These are phyloP conservation scores for Therioaphis trifolii DNA, from an alignment of 2,888 invertebrate genomes.

Conservation along the genomic window DNA sequence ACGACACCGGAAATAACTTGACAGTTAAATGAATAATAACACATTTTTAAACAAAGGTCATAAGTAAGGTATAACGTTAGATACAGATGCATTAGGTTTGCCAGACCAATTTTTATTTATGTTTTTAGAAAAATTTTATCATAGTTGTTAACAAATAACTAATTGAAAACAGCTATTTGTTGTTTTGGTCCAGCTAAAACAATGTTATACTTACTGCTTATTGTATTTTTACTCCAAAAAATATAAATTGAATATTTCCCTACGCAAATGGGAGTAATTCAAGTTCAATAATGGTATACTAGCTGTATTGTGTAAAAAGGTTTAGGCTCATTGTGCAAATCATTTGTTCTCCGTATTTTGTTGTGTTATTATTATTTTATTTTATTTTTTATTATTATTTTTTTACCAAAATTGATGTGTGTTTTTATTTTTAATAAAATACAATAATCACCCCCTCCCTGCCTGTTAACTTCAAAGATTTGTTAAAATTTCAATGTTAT, in stretches of 20 bases:
- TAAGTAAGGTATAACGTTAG: conserved; percentile 55
- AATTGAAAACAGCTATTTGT: conserved; percentile 53
- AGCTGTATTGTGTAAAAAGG: conserved; percentile 53
- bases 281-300: conserved; percentile 50
- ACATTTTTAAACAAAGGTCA: conserved; percentile 61
- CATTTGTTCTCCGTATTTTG: conserved; percentile 49
- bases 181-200: conserved; percentile 53
- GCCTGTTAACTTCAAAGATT: conserved; percentile 42
- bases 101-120: conserved; percentile 62
- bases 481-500: conserved; percentile 49
- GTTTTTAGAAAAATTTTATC: conserved; percentile 53
- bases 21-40: conserved; percentile 57
- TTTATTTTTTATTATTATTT: conserved; percentile 51
- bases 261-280: conserved; percentile 17
- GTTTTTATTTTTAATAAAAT: conserved; percentile 56
- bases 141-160: conserved; percentile 60
- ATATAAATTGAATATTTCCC: conserved; percentile 22
- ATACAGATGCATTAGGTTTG: conserved; percentile 59
- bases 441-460: conserved; percentile 40
- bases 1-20: conserved; percentile 68
- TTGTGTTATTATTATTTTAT: conserved; percentile 52
- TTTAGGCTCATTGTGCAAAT: conserved; percentile 58
- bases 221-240: conserved; percentile 56
- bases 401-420: conserved; percentile 54
- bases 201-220: conserved; percentile 62